A percentile compares a stretch with the other conserved stretches of the same genome.
Conservation (phyloP, 2,888 invertebrate genomes). For the Lithophane leautieri region DNA sequence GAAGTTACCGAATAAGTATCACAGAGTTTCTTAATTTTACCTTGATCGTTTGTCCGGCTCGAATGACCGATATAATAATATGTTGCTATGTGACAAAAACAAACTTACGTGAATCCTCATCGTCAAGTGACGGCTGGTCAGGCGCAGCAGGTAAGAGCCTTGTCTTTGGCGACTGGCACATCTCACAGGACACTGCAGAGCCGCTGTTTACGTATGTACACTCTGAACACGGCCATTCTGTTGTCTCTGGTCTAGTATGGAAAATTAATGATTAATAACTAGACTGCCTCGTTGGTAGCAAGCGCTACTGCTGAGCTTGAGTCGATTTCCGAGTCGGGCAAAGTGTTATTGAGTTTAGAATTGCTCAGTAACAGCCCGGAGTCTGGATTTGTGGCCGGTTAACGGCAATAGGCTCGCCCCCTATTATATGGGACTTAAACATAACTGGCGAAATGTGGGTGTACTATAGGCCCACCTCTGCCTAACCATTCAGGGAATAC, state of each 20-base stretch:
- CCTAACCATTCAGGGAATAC: no score
- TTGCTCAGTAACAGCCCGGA: no score
- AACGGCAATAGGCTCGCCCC: no score
- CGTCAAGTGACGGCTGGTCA: conserved; percentile 74
- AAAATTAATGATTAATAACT: background rate
- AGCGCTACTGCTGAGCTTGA: no score
- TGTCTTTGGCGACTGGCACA: conserved; percentile 92
- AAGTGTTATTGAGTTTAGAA: no score
- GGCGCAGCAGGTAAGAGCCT: conserved; percentile 80
- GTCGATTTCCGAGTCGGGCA: no score
- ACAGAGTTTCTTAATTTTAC: background rate
- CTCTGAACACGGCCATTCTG: conserved; percentile 94
- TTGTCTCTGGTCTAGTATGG: conserved; percentile 39
- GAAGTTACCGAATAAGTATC: background rate
- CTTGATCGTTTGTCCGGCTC: background rate
- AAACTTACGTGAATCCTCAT: conserved; percentile 81
- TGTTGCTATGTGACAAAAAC: background rate
- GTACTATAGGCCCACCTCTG: no score
- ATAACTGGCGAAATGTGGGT: no score
- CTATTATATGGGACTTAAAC: no score
- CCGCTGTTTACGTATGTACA: conserved; percentile 95
- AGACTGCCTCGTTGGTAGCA: no score
- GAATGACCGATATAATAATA: background rate
- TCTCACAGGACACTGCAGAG: conserved; percentile 91
- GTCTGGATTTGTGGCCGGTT: no score